phyloP scores from a whole-genome alignment of 23 tunicate genomes.

The Aplidium turbinatum region DNA sequence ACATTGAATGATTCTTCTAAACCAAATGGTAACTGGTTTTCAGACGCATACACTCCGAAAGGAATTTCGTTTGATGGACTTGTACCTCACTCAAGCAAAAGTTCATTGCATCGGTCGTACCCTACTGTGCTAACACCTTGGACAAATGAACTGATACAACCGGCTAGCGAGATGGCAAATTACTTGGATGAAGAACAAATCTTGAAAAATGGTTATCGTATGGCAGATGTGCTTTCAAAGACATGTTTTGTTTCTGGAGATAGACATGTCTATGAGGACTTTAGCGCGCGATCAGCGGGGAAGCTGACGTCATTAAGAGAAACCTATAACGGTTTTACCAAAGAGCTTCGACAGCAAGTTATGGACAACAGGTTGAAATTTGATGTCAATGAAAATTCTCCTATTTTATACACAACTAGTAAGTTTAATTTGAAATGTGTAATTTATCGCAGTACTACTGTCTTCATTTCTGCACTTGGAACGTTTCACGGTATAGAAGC shows the following conservation, averaged over 20 bases:
- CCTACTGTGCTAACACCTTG: conserved; percentile 26
- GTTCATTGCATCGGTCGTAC: conserved; percentile 22
- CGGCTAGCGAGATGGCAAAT: conserved; percentile 42
- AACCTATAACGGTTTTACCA: background rate
- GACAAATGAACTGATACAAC: conserved; percentile 49
- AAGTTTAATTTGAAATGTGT: conserved; percentile 49
- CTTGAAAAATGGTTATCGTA: conserved; percentile 46
- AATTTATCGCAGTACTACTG: conserved; percentile 52
- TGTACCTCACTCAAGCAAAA: conserved; percentile 44
- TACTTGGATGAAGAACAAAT: conserved; percentile 29
- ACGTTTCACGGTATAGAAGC: conserved; percentile 22
- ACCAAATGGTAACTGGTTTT: conserved; percentile 42
- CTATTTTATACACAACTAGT: conserved; percentile 11
- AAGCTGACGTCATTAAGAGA: conserved; percentile 3
- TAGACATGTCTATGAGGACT: conserved; percentile 28
- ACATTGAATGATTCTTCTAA: conserved; percentile 30
- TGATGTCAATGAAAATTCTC: conserved; percentile 3
- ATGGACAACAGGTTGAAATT: conserved; percentile 10
- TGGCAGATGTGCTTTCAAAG: conserved; percentile 51
- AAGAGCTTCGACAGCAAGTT: conserved; percentile 15
- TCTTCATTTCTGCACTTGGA: conserved; percentile 58
- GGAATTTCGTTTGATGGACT: conserved; percentile 54
- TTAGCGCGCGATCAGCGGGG: background rate
- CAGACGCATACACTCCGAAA: conserved; percentile 26
- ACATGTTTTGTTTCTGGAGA: conserved; percentile 65